These are phyloP conservation scores for Scalopus aquaticus DNA, from an alignment of 2,113 vertebrate genomes.

Conservation along the genomic window DNA sequence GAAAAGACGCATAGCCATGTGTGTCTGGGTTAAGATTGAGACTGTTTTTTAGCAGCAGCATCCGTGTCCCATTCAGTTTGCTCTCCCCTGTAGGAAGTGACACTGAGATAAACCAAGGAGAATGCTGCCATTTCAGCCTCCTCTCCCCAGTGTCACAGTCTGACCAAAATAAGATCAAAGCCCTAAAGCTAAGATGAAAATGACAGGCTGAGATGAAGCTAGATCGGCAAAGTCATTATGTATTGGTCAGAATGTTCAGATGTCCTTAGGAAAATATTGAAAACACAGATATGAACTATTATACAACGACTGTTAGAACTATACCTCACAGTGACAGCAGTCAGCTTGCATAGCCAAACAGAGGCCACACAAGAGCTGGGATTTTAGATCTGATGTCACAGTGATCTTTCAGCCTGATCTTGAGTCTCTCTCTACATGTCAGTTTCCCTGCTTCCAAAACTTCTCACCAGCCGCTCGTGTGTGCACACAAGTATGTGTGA, in stretches of 20 bases:
- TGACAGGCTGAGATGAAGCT: constrained; percentile 42
- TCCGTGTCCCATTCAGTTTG: neutral
- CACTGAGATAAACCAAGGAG: constrained; percentile 22
- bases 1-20: neutral
- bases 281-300: neutral
- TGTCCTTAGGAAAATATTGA: constrained; percentile 61
- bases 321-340: neutral
- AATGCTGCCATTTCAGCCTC: constrained; percentile 48
- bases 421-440: neutral
- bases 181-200: constrained; percentile 44
- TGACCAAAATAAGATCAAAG: constrained; percentile 71
- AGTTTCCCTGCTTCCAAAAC: neutral
- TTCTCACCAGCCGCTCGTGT: neutral
- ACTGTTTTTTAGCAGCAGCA: neutral
- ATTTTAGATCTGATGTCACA: neutral
- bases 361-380: neutral
- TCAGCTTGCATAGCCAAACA: neutral
- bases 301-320: constrained; percentile 25
- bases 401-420: neutral
- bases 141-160: neutral
- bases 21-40: neutral
- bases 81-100: constrained; percentile 6
- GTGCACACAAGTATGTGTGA: too few species aligned
- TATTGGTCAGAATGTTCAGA: neutral
- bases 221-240: constrained; percentile 17